Evolutionary conservation across 1,140 invertebrate species (phyloP).

Genomic region (Aphelenchoides fujianensis): DNA sequence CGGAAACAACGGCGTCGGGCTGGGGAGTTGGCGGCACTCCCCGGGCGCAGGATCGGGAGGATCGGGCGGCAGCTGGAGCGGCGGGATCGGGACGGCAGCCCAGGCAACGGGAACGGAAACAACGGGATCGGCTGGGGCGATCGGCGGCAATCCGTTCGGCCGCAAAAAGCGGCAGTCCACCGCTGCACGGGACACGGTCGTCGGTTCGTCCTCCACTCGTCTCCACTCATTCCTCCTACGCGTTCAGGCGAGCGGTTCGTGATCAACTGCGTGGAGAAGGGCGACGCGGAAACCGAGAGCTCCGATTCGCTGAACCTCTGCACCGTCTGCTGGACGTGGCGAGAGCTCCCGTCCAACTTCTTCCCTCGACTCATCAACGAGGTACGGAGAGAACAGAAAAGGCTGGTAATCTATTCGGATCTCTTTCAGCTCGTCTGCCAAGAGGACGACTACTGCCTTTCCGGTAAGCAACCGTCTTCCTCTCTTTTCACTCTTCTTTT

Average conservation of each 20-base stretch:
- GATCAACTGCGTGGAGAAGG: conserved; percentile 45
- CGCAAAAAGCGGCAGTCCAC: conserved; percentile 14
- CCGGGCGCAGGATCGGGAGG: neutral
- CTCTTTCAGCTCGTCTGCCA: conserved; percentile 33
- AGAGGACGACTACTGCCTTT: conserved; percentile 44
- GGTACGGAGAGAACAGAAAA: too few relatives aligned
- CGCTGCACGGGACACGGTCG: neutral
- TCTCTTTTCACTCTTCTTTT: neutral
- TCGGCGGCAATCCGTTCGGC: neutral
- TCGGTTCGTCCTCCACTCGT: neutral
- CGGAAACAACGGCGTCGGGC: neutral
- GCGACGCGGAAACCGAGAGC: conserved; percentile 40
- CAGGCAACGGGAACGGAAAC: neutral
- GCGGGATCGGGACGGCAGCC: neutral
- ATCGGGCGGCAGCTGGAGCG: conserved; percentile 11
- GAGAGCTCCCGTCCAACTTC: conserved; percentile 42
- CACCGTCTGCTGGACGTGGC: conserved; percentile 46
- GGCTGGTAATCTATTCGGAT: neutral
- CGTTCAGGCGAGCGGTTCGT: conserved; percentile 42
- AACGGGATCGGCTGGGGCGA: conserved; percentile 14
- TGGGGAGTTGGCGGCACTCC: neutral
- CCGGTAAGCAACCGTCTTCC: conserved; percentile 16
- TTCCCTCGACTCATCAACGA: conserved; percentile 45
- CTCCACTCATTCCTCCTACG: too few relatives aligned
- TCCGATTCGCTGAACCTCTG: conserved; percentile 44